Evolutionary conservation across 2,888 invertebrate genomes (phyloP), one percentile per base, ranked within the genome.

Genomic region (Didymodactylos carnosus): DNA sequence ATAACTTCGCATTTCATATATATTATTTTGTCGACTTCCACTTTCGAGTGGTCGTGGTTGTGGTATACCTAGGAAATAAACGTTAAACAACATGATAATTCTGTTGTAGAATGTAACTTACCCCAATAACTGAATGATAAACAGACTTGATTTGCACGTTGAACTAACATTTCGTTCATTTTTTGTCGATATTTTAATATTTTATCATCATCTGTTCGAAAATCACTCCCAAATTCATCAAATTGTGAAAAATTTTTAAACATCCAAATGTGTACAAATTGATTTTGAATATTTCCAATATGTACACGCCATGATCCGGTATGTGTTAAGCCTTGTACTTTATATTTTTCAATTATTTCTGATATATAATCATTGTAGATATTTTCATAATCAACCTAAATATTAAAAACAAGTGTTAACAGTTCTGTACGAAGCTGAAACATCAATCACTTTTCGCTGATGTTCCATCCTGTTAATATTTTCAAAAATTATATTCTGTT

Each of bases 1-100:
- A 62, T 75, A 75, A 14, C 69, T 69, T 69, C 75, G 71, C 75
- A 75, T 75, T 69, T 75, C 75, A 49, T 75, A 75, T 16, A 75
- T 75, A 41, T 72, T 72, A 39, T 41, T 29, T 51, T 75, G 69
- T 7, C n/a, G 41, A 51, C 72, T 43, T 23, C 43, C 53, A 14
- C 71, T 53, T 3, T 71, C 53, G 29, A 19, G 29, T 35, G 62
- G n/a, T 19, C 25, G 11, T 10, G 62, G 62, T 62, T 62, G 62
- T 8, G 62, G 62, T 35, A 62, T 62, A 10, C 62, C 62, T 62
- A 35, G 19, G 8, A 16, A 19, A 11, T 2, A 51, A 27, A 27
- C 6, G 16, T 62, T 19, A 35, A 16, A 62, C 4, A 8, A 16
- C 25, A 11, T 6, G 11, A 62, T 6, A 27, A 14, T 49, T 72